Conservation (phyloP, 2,113 vertebrate genomes). For the Phaethon lepturus region DNA sequence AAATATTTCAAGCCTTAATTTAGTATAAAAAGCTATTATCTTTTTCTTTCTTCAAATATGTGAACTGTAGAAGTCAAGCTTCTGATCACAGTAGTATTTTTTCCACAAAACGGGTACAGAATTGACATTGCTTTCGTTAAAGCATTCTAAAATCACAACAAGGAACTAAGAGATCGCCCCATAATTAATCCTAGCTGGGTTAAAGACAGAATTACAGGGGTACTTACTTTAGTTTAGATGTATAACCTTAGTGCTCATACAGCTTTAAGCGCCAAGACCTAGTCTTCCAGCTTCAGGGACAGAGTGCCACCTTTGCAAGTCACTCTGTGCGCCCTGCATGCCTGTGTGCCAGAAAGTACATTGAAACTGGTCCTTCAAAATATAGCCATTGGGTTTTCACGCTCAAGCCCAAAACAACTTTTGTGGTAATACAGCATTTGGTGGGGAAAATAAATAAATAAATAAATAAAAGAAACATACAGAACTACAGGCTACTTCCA, state of each 20-base stretch:
- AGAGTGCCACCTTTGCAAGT: background rate
- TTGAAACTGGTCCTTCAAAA: background rate
- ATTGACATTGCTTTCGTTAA: background rate
- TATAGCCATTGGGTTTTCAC: background rate
- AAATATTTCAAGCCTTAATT: background rate
- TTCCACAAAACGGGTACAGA: background rate
- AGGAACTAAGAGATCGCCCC: background rate
- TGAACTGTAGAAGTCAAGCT: background rate
- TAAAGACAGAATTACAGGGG: background rate
- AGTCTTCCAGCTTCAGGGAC: background rate
- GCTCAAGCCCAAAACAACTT: background rate
- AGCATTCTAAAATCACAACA: background rate
- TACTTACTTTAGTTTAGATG: background rate
- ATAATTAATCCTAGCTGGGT: background rate
- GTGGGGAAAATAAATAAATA: background rate
- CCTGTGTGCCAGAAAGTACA: background rate
- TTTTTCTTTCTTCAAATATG: background rate
- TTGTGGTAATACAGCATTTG: rapidly evolving
- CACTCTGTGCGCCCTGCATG: background rate
- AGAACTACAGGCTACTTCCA: background rate
- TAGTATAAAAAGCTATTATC: background rate
- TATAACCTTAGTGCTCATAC: background rate
- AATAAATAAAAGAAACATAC: background rate
- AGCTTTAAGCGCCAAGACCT: background rate
- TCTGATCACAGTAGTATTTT: background rate